These are phyloP conservation scores for Leptogaster cylindrica DNA, from an alignment of 2,888 invertebrate genomes.

Conservation along the genomic window DNA sequence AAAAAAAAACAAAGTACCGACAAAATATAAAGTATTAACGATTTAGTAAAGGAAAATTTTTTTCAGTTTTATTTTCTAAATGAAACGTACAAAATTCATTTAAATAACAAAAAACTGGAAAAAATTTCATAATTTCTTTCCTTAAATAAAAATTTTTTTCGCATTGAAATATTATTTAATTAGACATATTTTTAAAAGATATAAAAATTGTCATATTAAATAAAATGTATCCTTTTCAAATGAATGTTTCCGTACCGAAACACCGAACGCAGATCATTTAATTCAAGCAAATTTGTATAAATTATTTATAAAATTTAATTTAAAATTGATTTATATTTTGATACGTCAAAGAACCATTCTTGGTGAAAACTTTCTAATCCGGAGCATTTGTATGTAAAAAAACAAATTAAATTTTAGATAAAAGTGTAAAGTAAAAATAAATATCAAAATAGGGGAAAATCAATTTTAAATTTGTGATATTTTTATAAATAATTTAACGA, in stretches of 20 bases:
- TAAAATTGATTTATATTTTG: slow-evolving; percentile 24
- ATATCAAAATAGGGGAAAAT: slow-evolving; percentile 1
- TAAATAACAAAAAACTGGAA: slow-evolving; percentile 15
- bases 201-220: background rate
- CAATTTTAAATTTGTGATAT: slow-evolving; percentile 11
- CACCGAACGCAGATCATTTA: slow-evolving; percentile 28
- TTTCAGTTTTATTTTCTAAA: slow-evolving; percentile 24
- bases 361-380: too few relatives aligned
- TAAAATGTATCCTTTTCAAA: background rate
- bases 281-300: slow-evolving; percentile 18
- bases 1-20: slow-evolving; percentile 8
- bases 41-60: slow-evolving; percentile 4
- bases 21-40: background rate
- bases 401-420: background rate
- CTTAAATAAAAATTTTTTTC: background rate
- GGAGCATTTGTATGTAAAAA: background rate
- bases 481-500: slow-evolving; percentile 34
- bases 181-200: slow-evolving; percentile 9
- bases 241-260: slow-evolving; percentile 7
- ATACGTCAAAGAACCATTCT: too few relatives aligned
- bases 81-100: slow-evolving; percentile 15
- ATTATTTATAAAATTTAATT: slow-evolving; percentile 33
- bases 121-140: slow-evolving; percentile 5
- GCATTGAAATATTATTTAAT: background rate
- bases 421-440: background rate